Conservation (phyloP, 2,113 vertebrate species). For the Sturnus vulgaris region DNA sequence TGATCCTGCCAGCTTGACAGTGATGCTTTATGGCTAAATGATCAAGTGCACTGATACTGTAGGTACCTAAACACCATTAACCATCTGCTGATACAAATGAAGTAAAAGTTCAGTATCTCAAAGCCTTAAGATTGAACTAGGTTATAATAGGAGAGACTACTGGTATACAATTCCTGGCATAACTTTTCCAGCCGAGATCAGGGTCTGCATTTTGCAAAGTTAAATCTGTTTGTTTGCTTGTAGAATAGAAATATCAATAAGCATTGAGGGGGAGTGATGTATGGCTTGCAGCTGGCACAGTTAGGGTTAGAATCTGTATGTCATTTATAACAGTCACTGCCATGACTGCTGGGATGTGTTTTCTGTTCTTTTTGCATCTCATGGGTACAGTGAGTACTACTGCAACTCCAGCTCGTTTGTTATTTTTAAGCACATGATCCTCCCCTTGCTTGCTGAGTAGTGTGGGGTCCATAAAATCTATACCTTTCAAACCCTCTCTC, state of each 20-base stretch:
- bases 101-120: neutral
- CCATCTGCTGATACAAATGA: neutral
- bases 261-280: neutral
- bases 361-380: neutral
- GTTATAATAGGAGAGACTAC: neutral
- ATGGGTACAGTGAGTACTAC: neutral
- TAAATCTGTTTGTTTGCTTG: neutral
- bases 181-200: neutral
- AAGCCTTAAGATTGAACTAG: neutral
- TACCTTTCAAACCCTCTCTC: neutral
- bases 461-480: slow-evolving; percentile 14
- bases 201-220: neutral
- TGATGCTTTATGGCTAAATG: slow-evolving; percentile 21
- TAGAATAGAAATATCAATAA: neutral
- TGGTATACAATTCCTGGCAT: neutral
- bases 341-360: neutral
- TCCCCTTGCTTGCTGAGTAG: neutral
- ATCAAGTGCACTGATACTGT: slow-evolving; percentile 24
- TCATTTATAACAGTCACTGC: neutral
- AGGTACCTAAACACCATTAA: slow-evolving; percentile 5
- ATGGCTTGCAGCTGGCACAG: neutral
- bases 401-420: neutral
- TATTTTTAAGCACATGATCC: neutral
- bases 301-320: neutral
- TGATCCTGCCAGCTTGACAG: slow-evolving; percentile 28